Evolutionary conservation across 2,888 invertebrate genomes (phyloP).

Genomic region (Mycogona germanica): DNA sequence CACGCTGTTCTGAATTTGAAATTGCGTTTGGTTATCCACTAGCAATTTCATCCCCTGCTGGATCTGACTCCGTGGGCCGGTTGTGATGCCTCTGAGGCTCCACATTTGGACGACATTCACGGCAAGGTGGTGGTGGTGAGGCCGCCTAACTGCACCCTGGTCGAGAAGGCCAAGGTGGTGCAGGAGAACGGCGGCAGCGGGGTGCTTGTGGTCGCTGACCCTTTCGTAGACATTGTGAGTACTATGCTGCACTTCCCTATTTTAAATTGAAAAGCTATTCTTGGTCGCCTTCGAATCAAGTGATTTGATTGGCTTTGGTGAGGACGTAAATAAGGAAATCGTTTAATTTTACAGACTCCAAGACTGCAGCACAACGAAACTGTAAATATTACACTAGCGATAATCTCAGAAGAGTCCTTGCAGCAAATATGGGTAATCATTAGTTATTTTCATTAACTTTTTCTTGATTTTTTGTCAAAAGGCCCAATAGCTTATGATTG

Average conservation of each 20-base stretch:
- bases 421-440: conserved; percentile 6
- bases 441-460: no score
- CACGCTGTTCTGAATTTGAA: no score
- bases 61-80: conserved; percentile 12
- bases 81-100: conserved; percentile 2
- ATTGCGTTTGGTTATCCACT: no score
- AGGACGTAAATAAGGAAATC: no score
- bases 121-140: conserved; percentile 13
- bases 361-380: no score
- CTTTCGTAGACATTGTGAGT: not conserved
- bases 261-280: no score
- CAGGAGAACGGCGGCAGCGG: conserved; percentile 12
- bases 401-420: conserved; percentile 10
- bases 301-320: no score
- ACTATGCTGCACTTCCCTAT: no score
- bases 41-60: conserved; percentile 1
- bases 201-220: conserved; percentile 1
- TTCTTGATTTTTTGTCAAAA: not conserved
- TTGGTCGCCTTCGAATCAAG: no score
- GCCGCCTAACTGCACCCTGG: conserved; percentile 9
- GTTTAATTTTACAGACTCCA: no score
- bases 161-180: conserved; percentile 6
- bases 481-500: not conserved
- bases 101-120: not conserved
- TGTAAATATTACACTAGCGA: conserved; percentile 2